These are phyloP conservation scores for Leptopilina syphax DNA, from an alignment of 2,888 invertebrate genomes.

Conservation along the genomic window DNA sequence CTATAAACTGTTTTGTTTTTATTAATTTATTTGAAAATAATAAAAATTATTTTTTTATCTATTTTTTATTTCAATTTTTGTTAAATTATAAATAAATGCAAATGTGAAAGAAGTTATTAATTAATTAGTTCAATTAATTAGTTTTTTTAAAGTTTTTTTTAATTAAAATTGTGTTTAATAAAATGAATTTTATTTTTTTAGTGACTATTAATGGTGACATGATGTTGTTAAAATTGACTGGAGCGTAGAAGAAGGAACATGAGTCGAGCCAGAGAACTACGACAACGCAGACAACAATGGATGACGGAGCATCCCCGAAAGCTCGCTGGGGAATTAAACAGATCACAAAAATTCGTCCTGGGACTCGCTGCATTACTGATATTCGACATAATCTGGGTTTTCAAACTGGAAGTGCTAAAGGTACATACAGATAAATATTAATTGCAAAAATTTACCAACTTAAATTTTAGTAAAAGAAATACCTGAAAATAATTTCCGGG, in stretches of 20 bases:
- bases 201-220: conserved; percentile 12
- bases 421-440: conserved; percentile 78
- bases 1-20: neutral
- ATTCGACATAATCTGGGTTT: conserved; percentile 97
- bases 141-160: neutral
- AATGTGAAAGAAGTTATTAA: too few relatives aligned
- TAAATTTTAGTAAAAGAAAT: neutral
- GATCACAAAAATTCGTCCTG: conserved; percentile 86
- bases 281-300: conserved; percentile 72
- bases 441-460: neutral
- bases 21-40: neutral
- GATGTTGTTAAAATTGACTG: conserved; percentile 1
- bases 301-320: conserved; percentile 75
- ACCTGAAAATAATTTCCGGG: too few relatives aligned
- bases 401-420: conserved; percentile 95
- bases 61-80: neutral
- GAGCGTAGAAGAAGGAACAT: conserved; percentile 56
- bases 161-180: neutral
- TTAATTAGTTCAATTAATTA: neutral
- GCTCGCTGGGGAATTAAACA: conserved; percentile 79
- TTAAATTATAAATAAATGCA: neutral
- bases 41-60: neutral
- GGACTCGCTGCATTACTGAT: conserved; percentile 92
- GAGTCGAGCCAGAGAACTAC: conserved; percentile 74
- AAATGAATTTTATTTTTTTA: conserved; percentile 2